Percentiles rank a stretch among this genome's conserved stretches.
These are phyloP conservation scores for Galeruca laticollis DNA, from an alignment of 2,888 invertebrate species.

Conservation along the genomic window DNA sequence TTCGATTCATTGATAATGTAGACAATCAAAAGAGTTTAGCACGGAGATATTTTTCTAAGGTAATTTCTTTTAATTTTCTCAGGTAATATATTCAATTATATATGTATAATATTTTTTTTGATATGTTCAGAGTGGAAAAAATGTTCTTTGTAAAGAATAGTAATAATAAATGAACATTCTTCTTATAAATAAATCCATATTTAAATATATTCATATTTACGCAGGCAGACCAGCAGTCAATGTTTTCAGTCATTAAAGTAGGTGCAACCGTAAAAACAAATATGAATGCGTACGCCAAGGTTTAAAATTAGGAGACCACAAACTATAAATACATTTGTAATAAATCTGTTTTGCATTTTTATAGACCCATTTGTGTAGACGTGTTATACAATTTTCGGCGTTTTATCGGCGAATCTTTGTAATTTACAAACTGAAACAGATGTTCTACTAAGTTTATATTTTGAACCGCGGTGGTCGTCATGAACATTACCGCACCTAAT, in stretches of 20 bases:
- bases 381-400: conserved; percentile 13
- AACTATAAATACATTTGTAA: conserved; percentile 33
- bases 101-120: too few relatives aligned
- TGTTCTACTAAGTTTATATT: conserved; percentile 6
- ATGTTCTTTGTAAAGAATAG: too few relatives aligned
- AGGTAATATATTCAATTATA: too few relatives aligned
- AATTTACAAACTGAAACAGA: conserved; percentile 15
- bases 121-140: too few relatives aligned
- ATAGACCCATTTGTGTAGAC: conserved; percentile 19
- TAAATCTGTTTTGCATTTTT: conserved; percentile 32
- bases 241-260: conserved; percentile 33
- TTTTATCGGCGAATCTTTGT: conserved; percentile 1
- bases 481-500: neutral
- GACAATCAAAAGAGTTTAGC: too few relatives aligned
- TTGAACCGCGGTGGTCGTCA: conserved; percentile 1
- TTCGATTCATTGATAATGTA: too few relatives aligned
- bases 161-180: too few relatives aligned
- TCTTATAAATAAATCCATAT: neutral
- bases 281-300: conserved; percentile 30
- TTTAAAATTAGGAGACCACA: conserved; percentile 27
- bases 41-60: too few relatives aligned
- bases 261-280: conserved; percentile 23
- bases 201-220: neutral
- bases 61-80: too few relatives aligned
- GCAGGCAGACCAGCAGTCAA: conserved; percentile 12